These are phyloP conservation scores for Syngnathus scovelli DNA, from an alignment of 2,113 vertebrate species.

Conservation along the genomic window DNA sequence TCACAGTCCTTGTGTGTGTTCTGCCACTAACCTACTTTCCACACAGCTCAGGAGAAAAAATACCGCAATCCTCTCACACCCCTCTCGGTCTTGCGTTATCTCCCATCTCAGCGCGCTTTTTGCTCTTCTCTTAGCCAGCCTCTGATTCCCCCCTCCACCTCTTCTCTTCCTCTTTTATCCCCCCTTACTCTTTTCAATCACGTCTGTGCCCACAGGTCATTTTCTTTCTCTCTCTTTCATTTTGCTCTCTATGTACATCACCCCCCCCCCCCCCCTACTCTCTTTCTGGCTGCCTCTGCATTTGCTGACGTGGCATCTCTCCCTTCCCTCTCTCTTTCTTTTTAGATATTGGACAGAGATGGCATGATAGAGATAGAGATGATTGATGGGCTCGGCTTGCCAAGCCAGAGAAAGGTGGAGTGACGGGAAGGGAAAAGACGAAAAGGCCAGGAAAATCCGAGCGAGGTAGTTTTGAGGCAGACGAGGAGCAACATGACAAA, in stretches of 20 bases:
- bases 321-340: slow-evolving; percentile 19
- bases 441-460: not conserved
- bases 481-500: slow-evolving; percentile 17
- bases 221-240: slow-evolving; percentile 18
- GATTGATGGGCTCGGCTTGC: slow-evolving; percentile 51
- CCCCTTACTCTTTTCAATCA: slow-evolving; percentile 47
- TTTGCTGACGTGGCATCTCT: slow-evolving; percentile 58
- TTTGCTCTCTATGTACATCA: slow-evolving; percentile 10
- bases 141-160: not conserved
- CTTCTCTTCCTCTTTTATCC: slow-evolving; percentile 15
- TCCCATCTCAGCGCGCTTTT: slow-evolving; percentile 27
- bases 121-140: slow-evolving; percentile 16
- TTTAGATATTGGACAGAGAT: slow-evolving; percentile 52
- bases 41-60: slow-evolving; percentile 31
- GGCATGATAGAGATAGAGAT: slow-evolving; percentile 41
- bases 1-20: slow-evolving; percentile 5
- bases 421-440: slow-evolving; percentile 15
- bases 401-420: slow-evolving; percentile 29
- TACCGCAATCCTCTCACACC: slow-evolving; percentile 49
- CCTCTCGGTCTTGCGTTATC: slow-evolving; percentile 31
- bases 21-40: slow-evolving; percentile 55
- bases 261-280: not conserved
- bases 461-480: slow-evolving; percentile 5
- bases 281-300: slow-evolving; percentile 15
- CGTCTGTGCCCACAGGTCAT: slow-evolving; percentile 54